A percentile compares a stretch with the other conserved stretches of the same genome.
These are phyloP conservation scores for Globodera ellingtonae DNA, from an alignment of 1,140 invertebrate species.

Conservation along the genomic window DNA sequence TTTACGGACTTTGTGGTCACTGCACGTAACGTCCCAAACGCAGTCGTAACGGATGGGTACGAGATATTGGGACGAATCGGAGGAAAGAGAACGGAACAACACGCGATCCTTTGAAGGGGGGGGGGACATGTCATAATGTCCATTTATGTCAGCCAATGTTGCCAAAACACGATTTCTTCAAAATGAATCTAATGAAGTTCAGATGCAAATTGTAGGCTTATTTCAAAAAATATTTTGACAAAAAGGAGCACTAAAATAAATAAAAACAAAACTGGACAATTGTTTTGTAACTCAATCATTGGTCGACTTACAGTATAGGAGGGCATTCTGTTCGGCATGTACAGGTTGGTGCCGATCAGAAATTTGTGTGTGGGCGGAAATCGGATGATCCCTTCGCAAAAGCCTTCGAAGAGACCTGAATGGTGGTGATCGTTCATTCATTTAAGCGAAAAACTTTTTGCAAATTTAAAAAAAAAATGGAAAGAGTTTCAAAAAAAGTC, in stretches of 20 bases:
- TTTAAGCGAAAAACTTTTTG: too few relatives aligned
- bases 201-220: too few relatives aligned
- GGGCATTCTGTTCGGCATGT: conserved; percentile 45
- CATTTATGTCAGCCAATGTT: not conserved
- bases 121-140: not conserved
- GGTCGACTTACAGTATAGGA: conserved; percentile 50
- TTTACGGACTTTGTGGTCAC: conserved; percentile 37
- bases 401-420: conserved; percentile 49
- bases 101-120: conserved; percentile 39
- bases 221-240: too few relatives aligned
- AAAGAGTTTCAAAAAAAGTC: too few relatives aligned
- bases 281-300: too few relatives aligned
- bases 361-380: conserved; percentile 58
- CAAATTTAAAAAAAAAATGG: too few relatives aligned
- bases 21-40: conserved; percentile 44
- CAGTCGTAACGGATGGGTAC: conserved; percentile 46
- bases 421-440: conserved; percentile 25
- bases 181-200: too few relatives aligned
- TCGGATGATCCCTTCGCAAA: conserved; percentile 43
- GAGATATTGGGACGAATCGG: conserved; percentile 21
- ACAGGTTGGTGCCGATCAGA: conserved; percentile 35
- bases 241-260: too few relatives aligned
- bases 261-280: too few relatives aligned
- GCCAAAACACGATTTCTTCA: too few relatives aligned
- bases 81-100: conserved; percentile 33